Percentiles rank a stretch among this genome's conserved stretches.
Conservation (phyloP, 2,888 invertebrate species). For the Epinotia brunnichana region DNA sequence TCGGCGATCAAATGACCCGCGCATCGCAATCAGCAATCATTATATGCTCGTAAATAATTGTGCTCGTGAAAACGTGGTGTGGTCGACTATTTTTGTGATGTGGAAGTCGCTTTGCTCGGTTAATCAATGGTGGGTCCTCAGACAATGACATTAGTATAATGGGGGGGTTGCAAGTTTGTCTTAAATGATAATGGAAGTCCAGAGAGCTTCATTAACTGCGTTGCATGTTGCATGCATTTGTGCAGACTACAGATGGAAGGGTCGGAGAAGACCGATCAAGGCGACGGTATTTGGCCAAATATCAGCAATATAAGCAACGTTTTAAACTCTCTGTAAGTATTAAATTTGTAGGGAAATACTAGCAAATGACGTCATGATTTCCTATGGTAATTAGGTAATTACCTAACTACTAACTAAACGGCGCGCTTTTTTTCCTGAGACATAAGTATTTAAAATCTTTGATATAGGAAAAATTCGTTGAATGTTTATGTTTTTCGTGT, state of each 20-base stretch:
- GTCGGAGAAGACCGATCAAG: not conserved
- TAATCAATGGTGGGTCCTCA: conserved; percentile 4
- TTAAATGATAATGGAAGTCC: not conserved
- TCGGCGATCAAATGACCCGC: conserved; percentile 46
- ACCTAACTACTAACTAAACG: too few relatives aligned
- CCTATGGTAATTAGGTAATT: too few relatives aligned
- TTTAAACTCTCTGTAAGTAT: too few relatives aligned
- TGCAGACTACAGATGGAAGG: not conserved
- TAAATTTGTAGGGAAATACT: too few relatives aligned
- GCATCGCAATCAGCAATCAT: conserved; percentile 44
- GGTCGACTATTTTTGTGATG: conserved; percentile 37
- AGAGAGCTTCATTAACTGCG: not conserved
- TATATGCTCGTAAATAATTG: conserved; percentile 53
- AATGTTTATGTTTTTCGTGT: too few relatives aligned
- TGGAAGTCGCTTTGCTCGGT: conserved; percentile 3
- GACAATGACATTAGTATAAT: conserved; percentile 22
- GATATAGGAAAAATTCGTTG: too few relatives aligned
- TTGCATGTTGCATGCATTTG: not conserved
- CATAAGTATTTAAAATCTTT: too few relatives aligned
- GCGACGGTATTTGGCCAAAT: not conserved
- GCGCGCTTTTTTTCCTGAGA: too few relatives aligned
- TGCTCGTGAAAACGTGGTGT: conserved; percentile 46
- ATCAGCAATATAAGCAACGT: not conserved
- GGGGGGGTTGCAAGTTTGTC: conserved; percentile 2
- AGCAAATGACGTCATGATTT: too few relatives aligned